Evolutionary conservation across 2,797 vertebrate species (phyloP).

Genomic region (Zenarchopterus dispar): DNA sequence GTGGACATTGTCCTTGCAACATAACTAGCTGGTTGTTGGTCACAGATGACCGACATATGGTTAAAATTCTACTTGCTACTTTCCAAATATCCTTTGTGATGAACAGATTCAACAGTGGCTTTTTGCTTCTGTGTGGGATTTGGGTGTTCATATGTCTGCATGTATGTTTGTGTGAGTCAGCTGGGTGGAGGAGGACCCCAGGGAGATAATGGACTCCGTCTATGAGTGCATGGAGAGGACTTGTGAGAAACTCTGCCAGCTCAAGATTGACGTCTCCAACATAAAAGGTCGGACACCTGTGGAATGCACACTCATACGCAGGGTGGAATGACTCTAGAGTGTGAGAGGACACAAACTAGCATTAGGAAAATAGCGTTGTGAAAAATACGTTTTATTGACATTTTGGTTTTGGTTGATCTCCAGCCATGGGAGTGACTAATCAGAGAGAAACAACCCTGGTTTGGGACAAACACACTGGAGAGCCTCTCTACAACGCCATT

Average conservation of each 20-base stretch:
- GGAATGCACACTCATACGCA: too few relatives aligned
- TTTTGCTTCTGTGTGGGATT: too few relatives aligned
- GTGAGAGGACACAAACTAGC: not conserved
- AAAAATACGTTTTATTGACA: not conserved
- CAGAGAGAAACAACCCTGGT: conserved; percentile 95
- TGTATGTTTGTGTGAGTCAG: conserved; percentile 68
- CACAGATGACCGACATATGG: too few relatives aligned
- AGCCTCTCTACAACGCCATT: conserved; percentile 92
- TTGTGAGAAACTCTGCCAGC: conserved; percentile 90
- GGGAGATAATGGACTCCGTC: conserved; percentile 92
- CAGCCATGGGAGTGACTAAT: conserved; percentile 93
- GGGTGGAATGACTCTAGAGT: not conserved
- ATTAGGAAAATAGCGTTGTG: not conserved
- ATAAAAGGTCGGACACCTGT: conserved; percentile 86
- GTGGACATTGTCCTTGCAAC: too few relatives aligned
- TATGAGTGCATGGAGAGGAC: conserved; percentile 94
- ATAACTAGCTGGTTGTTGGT: too few relatives aligned
- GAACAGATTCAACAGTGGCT: too few relatives aligned
- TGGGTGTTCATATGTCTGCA: too few relatives aligned
- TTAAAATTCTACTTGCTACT: too few relatives aligned
- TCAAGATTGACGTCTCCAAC: conserved; percentile 87
- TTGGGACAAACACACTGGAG: conserved; percentile 92
- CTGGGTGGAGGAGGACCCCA: conserved; percentile 97
- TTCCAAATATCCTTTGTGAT: too few relatives aligned
- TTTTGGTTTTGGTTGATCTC: conserved; percentile 14